A percentile compares a stretch with the other conserved stretches of the same genome.
Conservation (phyloP, 2,888 invertebrate species). For the Teinopalpus imperialis region DNA sequence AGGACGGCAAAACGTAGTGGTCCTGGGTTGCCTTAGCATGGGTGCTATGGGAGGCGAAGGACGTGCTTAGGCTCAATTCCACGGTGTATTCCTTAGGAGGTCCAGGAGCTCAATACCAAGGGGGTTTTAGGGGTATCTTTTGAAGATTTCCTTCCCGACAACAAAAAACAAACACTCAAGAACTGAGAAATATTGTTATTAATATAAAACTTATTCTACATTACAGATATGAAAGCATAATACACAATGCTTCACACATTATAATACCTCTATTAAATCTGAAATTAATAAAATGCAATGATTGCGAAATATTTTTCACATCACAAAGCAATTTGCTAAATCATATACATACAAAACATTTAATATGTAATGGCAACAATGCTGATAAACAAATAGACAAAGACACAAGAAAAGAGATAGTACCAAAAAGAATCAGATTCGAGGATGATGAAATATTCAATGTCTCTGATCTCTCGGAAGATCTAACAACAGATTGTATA, state of each 20-base stretch:
- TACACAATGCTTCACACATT: conserved; percentile 22
- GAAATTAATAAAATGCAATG: neutral
- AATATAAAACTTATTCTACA: no score
- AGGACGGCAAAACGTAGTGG: no score
- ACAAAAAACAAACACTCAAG: no score
- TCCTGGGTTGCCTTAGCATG: no score
- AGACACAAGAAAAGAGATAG: neutral
- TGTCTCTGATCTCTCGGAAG: neutral
- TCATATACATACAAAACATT: neutral
- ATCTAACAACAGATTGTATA: conserved; percentile 5
- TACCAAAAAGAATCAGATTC: conserved; percentile 7
- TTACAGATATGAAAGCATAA: conserved; percentile 19
- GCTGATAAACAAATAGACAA: neutral
- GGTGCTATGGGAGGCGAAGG: no score
- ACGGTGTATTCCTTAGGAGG: no score
- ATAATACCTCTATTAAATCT: conserved; percentile 22
- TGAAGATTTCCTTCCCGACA: no score
- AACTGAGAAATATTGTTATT: no score
- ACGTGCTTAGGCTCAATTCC: no score
- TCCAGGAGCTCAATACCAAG: no score
- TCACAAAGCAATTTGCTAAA: neutral
- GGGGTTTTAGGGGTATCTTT: no score
- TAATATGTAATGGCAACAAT: neutral
- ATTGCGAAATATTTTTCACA: conserved; percentile 10
- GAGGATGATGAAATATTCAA: conserved; percentile 3